phyloP scores from a whole-genome alignment of 2,888 invertebrate species.

The Sericinus montela region DNA sequence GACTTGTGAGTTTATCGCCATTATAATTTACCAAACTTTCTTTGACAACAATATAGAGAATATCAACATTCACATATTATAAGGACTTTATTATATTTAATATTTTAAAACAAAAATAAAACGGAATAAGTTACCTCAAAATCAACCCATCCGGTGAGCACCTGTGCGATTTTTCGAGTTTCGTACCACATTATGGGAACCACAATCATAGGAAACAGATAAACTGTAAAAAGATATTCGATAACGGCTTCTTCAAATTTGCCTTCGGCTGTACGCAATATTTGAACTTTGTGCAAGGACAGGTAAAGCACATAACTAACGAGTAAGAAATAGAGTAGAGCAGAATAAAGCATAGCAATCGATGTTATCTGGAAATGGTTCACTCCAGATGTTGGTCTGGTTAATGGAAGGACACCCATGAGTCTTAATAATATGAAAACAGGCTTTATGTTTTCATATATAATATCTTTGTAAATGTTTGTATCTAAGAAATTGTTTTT shows the following conservation, averaged over 20 bases:
- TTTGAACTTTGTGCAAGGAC: constrained; percentile 80
- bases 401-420: constrained; percentile 82
- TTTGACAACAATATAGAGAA: no score
- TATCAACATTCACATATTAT: no score
- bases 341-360: constrained; percentile 79
- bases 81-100: no score
- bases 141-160: constrained; percentile 82
- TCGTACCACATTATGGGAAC: constrained; percentile 85
- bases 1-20: no score
- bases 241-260: constrained; percentile 88
- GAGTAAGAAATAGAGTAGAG: constrained; percentile 67
- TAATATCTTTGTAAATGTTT: constrained; percentile 53
- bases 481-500: constrained; percentile 52
- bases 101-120: background rate
- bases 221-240: constrained; percentile 86
- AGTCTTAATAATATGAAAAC: constrained; percentile 63
- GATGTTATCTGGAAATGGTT: constrained; percentile 72
- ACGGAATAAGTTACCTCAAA: constrained; percentile 76
- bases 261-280: constrained; percentile 80
- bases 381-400: constrained; percentile 65
- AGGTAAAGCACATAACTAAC: constrained; percentile 80
- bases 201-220: constrained; percentile 81
- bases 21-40: no score
- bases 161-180: constrained; percentile 79
- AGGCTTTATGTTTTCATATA: constrained; percentile 70